phyloP scores from a whole-genome alignment of 2,888 invertebrate species.

The Dicyrtomina minuta region DNA sequence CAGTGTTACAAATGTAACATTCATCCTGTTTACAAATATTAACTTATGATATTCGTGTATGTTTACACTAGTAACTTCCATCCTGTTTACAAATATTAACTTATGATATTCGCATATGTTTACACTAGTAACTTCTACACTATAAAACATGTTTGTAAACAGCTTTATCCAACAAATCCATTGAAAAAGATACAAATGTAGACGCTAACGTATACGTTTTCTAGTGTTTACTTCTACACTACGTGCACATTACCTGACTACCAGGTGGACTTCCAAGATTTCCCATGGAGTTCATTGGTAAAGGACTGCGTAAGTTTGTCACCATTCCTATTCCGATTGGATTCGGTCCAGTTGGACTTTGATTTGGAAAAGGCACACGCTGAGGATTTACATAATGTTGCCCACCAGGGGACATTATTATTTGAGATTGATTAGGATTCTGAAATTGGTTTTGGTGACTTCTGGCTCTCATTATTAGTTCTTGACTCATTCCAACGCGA shows the following conservation, averaged over 20 bases:
- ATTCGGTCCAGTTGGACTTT: conserved; percentile 49
- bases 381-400: conserved; percentile 39
- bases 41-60: no score
- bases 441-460: conserved; percentile 42
- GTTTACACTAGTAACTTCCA: no score
- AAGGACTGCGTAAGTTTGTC: conserved; percentile 47
- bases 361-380: conserved; percentile 50
- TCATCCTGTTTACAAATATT: no score
- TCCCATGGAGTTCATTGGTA: conserved; percentile 51
- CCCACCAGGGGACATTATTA: conserved; percentile 26
- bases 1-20: no score
- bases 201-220: no score
- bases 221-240: no score
- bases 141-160: neutral
- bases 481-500: conserved; percentile 47
- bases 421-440: conserved; percentile 33
- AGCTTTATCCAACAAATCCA: no score
- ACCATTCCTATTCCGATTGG: conserved; percentile 37
- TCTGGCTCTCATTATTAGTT: conserved; percentile 46
- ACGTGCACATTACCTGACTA: conserved; percentile 35
- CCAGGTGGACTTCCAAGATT: conserved; percentile 51
- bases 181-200: no score
- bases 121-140: no score
- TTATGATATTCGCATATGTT: no score
- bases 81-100: no score